Percentiles rank a stretch among this genome's conserved stretches.
Conservation (phyloP, 2,113 vertebrate genomes). For the Probosciger aterrimus region DNA sequence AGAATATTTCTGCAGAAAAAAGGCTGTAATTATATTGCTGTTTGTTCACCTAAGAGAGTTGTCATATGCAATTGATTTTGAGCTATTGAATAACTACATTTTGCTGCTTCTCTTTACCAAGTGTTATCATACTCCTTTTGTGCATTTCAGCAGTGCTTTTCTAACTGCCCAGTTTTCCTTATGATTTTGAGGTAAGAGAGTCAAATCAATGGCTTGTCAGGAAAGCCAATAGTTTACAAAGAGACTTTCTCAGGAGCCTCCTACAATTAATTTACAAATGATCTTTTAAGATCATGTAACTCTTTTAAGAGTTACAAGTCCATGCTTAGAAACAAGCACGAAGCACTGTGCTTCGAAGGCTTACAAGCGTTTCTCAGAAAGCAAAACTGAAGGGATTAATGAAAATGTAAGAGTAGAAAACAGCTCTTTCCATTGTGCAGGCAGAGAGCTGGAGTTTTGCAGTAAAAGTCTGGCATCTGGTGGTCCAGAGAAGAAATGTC, state of each 20-base stretch:
- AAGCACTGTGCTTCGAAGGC: background rate
- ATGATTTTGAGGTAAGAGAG: background rate
- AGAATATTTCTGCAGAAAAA: background rate
- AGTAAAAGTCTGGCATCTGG: slow-evolving; percentile 80
- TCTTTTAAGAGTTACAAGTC: background rate
- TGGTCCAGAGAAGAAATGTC: slow-evolving; percentile 49
- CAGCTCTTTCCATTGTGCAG: background rate
- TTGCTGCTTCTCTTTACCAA: background rate
- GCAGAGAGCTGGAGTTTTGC: slow-evolving; percentile 47
- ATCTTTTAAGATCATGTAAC: background rate
- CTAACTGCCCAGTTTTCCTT: background rate
- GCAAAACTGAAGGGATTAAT: background rate
- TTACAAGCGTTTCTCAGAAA: background rate
- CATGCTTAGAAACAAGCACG: background rate
- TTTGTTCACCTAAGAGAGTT: background rate
- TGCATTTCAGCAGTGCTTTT: background rate
- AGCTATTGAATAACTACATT: background rate
- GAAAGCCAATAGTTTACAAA: background rate
- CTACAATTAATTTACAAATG: background rate
- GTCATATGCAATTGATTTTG: background rate
- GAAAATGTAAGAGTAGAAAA: background rate
- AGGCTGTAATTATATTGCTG: background rate
- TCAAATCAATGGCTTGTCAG: background rate
- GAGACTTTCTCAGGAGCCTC: background rate
- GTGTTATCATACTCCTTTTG: background rate